Evolutionary conservation across 2,888 invertebrate genomes (phyloP).

Genomic region (Drosophila subsilvestris): DNA sequence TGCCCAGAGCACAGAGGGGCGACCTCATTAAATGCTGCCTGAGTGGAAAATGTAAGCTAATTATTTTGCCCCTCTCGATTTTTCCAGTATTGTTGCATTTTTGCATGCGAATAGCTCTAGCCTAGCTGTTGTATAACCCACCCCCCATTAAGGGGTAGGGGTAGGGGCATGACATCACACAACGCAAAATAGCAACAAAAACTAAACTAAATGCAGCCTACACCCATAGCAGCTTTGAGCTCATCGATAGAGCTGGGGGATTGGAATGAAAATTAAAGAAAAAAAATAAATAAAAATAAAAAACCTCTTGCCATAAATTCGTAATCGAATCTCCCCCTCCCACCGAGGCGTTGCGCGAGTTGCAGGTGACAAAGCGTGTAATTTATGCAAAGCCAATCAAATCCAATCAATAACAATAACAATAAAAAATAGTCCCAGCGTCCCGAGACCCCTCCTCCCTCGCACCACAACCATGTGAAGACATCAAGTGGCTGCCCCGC

Average conservation of each 20-base stretch:
- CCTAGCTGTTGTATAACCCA: background rate
- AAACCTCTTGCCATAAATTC: slow-evolving; percentile 34
- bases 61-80: slow-evolving; percentile 27
- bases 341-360: background rate
- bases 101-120: background rate
- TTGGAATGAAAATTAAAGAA: slow-evolving; percentile 28
- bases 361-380: slow-evolving; percentile 42
- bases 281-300: background rate
- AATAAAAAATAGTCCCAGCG: background rate
- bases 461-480: slow-evolving; percentile 6
- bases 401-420: slow-evolving; percentile 19
- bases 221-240: slow-evolving; percentile 1
- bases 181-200: background rate
- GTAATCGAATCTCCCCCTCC: slow-evolving; percentile 15
- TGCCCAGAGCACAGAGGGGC: background rate
- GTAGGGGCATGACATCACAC: background rate
- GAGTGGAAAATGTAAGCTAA: slow-evolving; percentile 43
- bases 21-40: slow-evolving; percentile 45
- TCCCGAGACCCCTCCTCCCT: background rate
- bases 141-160: background rate
- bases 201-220: background rate
- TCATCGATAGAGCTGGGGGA: slow-evolving; percentile 3
- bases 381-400: slow-evolving; percentile 30
- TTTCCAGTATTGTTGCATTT: background rate
- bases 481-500: slow-evolving; percentile 11